Conservation (phyloP, 2,888 invertebrate species). For the Slavum lentiscoides region DNA sequence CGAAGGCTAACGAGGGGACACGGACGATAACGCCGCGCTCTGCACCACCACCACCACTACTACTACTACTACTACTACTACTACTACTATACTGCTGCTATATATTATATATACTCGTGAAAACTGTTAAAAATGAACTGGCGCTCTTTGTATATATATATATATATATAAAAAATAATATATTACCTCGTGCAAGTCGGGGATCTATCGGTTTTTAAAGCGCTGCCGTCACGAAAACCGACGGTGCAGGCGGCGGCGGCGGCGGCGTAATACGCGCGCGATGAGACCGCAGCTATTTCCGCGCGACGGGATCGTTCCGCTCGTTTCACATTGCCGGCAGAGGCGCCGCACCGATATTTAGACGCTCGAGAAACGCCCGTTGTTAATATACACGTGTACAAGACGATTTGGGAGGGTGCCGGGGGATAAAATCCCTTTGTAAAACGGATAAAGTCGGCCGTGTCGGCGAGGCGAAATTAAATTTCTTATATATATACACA, state of each 20-base stretch:
- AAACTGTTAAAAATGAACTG: conserved; percentile 51
- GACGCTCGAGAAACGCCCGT: too few species aligned
- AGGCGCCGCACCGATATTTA: background rate
- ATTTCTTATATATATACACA: too few species aligned
- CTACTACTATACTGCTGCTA: too few species aligned
- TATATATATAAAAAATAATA: background rate
- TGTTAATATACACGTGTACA: too few species aligned
- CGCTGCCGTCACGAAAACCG: background rate
- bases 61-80: too few species aligned
- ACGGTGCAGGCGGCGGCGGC: too few species aligned
- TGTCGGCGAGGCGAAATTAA: too few species aligned
- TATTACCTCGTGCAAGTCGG: background rate
- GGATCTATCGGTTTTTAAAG: conserved; percentile 26
- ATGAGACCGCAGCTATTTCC: background rate
- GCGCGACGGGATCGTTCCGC: background rate
- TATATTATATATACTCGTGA: conserved; percentile 2
- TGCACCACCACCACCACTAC: background rate
- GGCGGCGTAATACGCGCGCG: too few species aligned
- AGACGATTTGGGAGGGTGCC: too few species aligned
- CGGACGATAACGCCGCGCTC: conserved; percentile 40
- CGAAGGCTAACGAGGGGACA: conserved; percentile 51
- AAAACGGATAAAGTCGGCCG: too few species aligned
- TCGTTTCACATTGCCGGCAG: background rate
- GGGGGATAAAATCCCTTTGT: too few species aligned
- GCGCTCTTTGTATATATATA: background rate